These are phyloP conservation scores for Cydia fagiglandana DNA, from an alignment of 1,140 invertebrate genomes.

Conservation along the genomic window DNA sequence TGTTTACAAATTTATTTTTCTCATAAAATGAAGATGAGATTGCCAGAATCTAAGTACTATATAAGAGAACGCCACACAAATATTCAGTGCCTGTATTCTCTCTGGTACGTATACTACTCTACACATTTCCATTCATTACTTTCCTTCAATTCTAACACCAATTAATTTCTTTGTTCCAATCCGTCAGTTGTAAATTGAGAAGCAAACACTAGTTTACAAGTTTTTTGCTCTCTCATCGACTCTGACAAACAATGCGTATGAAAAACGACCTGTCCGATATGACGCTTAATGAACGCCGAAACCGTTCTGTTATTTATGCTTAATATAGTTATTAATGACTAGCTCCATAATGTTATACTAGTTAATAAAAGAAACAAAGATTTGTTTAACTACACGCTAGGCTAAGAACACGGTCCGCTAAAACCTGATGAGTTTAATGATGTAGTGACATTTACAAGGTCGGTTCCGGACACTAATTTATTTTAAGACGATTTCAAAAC, in stretches of 20 bases:
- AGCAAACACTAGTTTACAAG: slow-evolving; percentile 69
- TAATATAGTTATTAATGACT: slow-evolving; percentile 29
- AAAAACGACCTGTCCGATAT: slow-evolving; percentile 68
- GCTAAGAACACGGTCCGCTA: background rate
- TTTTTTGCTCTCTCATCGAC: slow-evolving; percentile 46
- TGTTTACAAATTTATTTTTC: too few relatives aligned
- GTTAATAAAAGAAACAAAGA: slow-evolving; percentile 30
- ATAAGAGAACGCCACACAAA: background rate
- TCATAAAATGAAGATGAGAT: too few relatives aligned
- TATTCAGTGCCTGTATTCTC: slow-evolving; percentile 34
- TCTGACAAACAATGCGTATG: slow-evolving; percentile 66
- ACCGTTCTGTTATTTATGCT: slow-evolving; percentile 52
- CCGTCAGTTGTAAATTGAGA: slow-evolving; percentile 75
- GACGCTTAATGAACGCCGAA: slow-evolving; percentile 64
- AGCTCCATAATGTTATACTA: slow-evolving; percentile 16
- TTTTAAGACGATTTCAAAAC: slow-evolving; percentile 19
- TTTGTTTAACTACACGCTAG: slow-evolving; percentile 12
- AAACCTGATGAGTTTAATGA: slow-evolving; percentile 30
- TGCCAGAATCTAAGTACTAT: too few relatives aligned
- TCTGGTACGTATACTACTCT: slow-evolving; percentile 43
- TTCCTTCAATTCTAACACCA: slow-evolving; percentile 71
- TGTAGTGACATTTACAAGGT: slow-evolving; percentile 27
- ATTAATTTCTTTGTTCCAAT: slow-evolving; percentile 77
- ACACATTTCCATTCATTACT: slow-evolving; percentile 62
- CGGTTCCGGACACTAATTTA: slow-evolving; percentile 6